Evolutionary conservation across 1,140 invertebrate species (phyloP), one percentile per base, ranked within the genome.

Genomic region (Psilanteris sp.): DNA sequence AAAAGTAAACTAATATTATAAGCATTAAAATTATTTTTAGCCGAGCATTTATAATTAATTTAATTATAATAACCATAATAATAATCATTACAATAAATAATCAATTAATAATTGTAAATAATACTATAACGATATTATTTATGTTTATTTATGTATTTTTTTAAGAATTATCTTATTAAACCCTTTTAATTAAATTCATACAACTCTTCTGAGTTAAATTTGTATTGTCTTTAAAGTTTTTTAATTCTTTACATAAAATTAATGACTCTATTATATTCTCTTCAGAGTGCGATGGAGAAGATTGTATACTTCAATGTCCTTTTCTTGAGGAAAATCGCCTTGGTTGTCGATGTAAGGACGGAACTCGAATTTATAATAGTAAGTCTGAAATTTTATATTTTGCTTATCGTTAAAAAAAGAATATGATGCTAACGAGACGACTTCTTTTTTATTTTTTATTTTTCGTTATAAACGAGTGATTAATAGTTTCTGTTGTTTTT

Each of bases 291-390:
- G 39, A 70, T 11, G 62, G 43, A 36, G 57, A 59, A 57, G 64
- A 72, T 9, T 79, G 77, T 66, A 76, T 79, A 20, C 67, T 79
- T 37, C 77, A 79, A 37, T 79, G 77, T 66, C 72, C 77, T 31
- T 79, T 71, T 55, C 62, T 52, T 4, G 52, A 31, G 1, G 14
- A 68, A 46, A 72, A 59, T 46, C 54, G 31, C 15, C 55, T 43
- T 0, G 50, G 15, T 37, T 79, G 77, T 41, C 61, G 52, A 39
- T 79, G 77, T 46, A 72, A 79, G 46, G 44, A 75, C 57, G 73
- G 62, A 43, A 79, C 67, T 31, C 62, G 59, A 64, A 76, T 79
- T 68, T 79, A 79, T 50, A 79, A 46, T 46, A 79, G 77, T 79
- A 46, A 79, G 77, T 79, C 61, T 61, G 61, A 72, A 67, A 62